These are phyloP conservation scores for Oikopleura albicans DNA, from an alignment of 23 tunicate species.

Conservation along the genomic window DNA sequence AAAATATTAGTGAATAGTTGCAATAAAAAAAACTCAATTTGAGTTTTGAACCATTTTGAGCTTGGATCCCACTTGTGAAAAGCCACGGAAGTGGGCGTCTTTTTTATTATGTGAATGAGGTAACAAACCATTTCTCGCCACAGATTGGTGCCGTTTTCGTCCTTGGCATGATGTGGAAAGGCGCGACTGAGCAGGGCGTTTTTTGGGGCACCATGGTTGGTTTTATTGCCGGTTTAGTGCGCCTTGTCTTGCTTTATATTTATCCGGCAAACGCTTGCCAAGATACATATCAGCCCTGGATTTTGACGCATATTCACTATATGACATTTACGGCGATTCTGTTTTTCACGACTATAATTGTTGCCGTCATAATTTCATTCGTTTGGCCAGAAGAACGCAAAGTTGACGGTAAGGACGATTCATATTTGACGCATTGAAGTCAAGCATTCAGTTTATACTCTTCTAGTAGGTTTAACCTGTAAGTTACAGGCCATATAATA, in stretches of 20 bases:
- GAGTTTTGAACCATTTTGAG: not conserved
- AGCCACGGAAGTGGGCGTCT: conserved; percentile 37
- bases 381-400: not conserved
- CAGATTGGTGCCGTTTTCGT: conserved; percentile 47
- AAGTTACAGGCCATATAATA: too few species aligned
- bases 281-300: conserved; percentile 29
- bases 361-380: conserved; percentile 35
- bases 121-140: conserved; percentile 58
- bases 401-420: not conserved
- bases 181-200: conserved; percentile 60
- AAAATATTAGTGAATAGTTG: too few species aligned
- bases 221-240: conserved; percentile 43
- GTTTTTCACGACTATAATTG: conserved; percentile 35
- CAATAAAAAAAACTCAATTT: too few species aligned
- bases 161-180: conserved; percentile 30
- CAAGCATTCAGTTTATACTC: too few species aligned
- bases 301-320: conserved; percentile 49
- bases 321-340: conserved; percentile 67
- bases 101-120: conserved; percentile 56
- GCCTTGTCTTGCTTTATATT: conserved; percentile 62
- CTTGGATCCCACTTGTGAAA: not conserved
- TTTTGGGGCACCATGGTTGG: conserved; percentile 90
- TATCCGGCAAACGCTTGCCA: conserved; percentile 34
- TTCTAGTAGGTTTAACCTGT: too few species aligned
- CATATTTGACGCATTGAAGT: too few species aligned